Base-by-base conservation (phyloP, 2,888 invertebrate genomes). In the Dolomedes plantarius region DNA sequence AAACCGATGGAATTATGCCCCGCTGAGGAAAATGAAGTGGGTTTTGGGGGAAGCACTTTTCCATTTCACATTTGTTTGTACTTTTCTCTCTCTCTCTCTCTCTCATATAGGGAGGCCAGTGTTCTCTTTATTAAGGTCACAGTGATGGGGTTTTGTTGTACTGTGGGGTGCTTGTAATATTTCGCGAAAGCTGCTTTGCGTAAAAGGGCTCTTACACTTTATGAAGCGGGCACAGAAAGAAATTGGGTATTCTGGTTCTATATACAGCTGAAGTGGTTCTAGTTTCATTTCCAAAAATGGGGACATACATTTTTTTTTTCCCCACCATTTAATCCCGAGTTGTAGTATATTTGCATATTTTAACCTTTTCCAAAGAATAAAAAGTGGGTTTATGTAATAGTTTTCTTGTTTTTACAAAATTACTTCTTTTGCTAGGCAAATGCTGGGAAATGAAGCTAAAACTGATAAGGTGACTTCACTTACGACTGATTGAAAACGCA, bases 1-100 rank as follows among this genome's bases (percentile, higher is more conserved):
- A 62, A 78, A 39, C 50, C 83, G 68, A 85, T 85, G 76, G 83
- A 85, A 85, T 85, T 67, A 85, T 83, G 76, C 39, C 68, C 71
- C 56, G 32, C 77, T 29, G 50, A 27, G 79, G 68, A 65, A 85
- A 85, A 77, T 73, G 77, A 85, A 73, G 77, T 85, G 77, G 83
- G 62, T 56, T n/a, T n/a, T 27, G 62, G 23, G 29, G 76, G 72
- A 65, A 36, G 16, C 68, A 82, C 64, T 85, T 85, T 85, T 85
- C 77, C 83, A 77, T 73, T 73, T 77, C 73, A 46, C 73, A 68
- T 76, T 73, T 36, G 77, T 85, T 83, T 83, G 72, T 77, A 62
- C 71, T 83, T 83, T 76, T 73, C 56, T 23, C 46, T 46, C 56
- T 46, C 41, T 71, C 83, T 83, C 76, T 73, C 56, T 23, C 46